A percentile compares a stretch with the other conserved stretches of the same genome.
phyloP scores from a whole-genome alignment of 2,113 vertebrate genomes.

The Atrichornis clamosus region DNA sequence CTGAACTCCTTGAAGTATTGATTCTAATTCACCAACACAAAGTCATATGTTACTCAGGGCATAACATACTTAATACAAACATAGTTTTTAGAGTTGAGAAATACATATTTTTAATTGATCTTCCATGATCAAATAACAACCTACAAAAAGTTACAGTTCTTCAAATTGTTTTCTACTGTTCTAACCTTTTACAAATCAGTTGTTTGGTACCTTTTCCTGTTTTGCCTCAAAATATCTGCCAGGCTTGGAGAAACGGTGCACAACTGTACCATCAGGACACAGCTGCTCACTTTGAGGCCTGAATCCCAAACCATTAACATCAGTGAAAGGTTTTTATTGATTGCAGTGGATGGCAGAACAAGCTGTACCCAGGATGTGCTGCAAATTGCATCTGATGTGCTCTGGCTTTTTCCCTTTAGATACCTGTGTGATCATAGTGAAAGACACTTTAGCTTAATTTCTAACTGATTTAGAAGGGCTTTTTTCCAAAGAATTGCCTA shows the following conservation, averaged over 20 bases:
- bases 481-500: background rate
- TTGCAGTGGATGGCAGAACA: background rate
- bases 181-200: background rate
- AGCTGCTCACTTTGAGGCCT: background rate
- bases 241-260: background rate
- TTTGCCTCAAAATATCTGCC: background rate
- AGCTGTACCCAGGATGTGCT: background rate
- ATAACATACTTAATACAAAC: background rate
- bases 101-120: background rate
- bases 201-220: background rate
- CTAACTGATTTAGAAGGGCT: background rate
- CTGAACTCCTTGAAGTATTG: background rate
- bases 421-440: background rate
- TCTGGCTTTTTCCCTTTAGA: background rate
- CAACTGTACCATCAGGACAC: background rate
- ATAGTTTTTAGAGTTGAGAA: background rate
- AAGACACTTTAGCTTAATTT: background rate
- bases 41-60: background rate
- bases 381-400: background rate
- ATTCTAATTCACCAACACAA: background rate
- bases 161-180: background rate
- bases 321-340: background rate
- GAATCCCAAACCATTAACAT: background rate
- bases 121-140: background rate
- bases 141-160: background rate